Evolutionary conservation across 2,888 invertebrate species (phyloP).

Genomic region (Glyphotaelius pellucidus): DNA sequence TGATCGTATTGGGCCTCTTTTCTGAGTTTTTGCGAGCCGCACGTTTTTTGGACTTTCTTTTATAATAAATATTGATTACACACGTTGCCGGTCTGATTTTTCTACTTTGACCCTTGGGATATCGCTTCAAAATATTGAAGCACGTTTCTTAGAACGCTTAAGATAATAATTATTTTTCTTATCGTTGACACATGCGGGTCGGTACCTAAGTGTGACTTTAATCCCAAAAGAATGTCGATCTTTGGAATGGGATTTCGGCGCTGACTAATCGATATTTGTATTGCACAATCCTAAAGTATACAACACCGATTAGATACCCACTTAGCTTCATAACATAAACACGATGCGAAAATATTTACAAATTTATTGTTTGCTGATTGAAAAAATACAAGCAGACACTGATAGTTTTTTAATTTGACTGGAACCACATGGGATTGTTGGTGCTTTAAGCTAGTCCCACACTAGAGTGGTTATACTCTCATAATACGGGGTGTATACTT

Average conservation of each 20-base stretch:
- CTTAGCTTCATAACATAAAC: neutral
- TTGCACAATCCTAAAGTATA: neutral
- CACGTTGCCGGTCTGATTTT: neutral
- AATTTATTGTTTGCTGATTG: neutral
- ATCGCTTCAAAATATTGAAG: neutral
- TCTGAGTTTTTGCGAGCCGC: too few relatives aligned
- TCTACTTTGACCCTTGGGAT: slow-evolving; percentile 2
- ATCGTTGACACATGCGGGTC: neutral
- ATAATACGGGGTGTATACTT: too few relatives aligned
- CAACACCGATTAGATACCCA: neutral
- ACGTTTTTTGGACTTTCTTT: too few relatives aligned
- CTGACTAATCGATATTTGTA: neutral
- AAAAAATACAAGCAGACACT: too few relatives aligned
- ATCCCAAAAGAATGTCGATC: neutral
- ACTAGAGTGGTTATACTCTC: too few relatives aligned
- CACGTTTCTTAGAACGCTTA: neutral
- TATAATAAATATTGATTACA: neutral
- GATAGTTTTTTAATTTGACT: too few relatives aligned
- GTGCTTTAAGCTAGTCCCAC: too few relatives aligned
- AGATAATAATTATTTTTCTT: neutral
- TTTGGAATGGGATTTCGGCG: neutral
- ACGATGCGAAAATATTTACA: neutral
- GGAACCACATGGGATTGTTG: too few relatives aligned
- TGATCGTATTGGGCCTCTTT: too few relatives aligned
- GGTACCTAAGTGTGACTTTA: neutral